phyloP scores from a whole-genome alignment of 2,113 vertebrate species.

The Lophochroa leadbeateri region DNA sequence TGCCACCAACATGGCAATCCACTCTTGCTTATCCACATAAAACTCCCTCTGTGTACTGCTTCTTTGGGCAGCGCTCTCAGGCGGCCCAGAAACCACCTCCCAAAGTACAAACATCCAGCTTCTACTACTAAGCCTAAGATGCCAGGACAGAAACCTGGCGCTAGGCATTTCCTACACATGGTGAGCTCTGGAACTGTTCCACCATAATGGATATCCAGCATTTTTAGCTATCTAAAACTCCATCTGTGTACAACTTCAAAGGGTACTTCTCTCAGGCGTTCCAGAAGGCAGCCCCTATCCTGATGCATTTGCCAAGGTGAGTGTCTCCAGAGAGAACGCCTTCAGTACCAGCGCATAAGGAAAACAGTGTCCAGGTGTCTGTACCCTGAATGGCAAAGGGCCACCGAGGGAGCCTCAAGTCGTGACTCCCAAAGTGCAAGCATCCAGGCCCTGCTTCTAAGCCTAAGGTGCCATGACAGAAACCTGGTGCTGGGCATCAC shows the following conservation, averaged over 20 bases:
- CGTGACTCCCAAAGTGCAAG: neutral
- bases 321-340: neutral
- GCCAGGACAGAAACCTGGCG: neutral
- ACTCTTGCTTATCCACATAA: too few relatives aligned
- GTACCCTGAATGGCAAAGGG: neutral
- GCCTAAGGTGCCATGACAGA: neutral
- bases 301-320: neutral
- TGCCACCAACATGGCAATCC: too few relatives aligned
- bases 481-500: neutral
- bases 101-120: neutral
- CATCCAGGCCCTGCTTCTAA: neutral
- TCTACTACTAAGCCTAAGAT: neutral
- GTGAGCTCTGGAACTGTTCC: neutral
- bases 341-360: neutral
- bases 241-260: neutral
- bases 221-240: neutral
- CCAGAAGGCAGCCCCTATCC: neutral
- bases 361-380: neutral
- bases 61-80: neutral
- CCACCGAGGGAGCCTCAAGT: neutral
- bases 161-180: neutral
- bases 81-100: neutral
- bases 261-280: fast-evolving
- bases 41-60: too few relatives aligned
- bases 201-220: neutral